Conservation (phyloP, 2,113 vertebrate genomes). For the Pluvialis apricaria region DNA sequence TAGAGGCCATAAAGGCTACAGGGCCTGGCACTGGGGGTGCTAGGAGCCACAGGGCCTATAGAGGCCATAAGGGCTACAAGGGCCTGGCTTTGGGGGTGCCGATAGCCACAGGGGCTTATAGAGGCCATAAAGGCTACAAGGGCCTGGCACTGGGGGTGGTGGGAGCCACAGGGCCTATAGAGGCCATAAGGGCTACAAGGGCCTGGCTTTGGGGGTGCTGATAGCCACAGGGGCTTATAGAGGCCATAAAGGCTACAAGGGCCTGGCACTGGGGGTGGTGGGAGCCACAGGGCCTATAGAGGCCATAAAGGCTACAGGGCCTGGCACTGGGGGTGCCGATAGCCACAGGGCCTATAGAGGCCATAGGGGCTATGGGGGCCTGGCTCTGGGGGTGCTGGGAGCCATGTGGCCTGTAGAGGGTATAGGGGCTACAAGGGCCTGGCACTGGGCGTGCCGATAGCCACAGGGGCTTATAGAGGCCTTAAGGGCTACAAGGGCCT, state of each 20-base stretch:
- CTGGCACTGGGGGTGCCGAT: neutral
- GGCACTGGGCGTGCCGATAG: accelerated
- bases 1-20: neutral
- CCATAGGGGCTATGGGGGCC: neutral
- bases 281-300: neutral
- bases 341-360: too few relatives aligned
- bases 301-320: too few relatives aligned
- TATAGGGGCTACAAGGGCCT: neutral
- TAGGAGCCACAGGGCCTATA: neutral
- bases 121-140: too few relatives aligned
- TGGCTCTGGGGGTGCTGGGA: too few relatives aligned
- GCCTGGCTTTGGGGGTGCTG: too few relatives aligned
- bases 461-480: too few relatives aligned
- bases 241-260: too few relatives aligned
- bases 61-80: too few relatives aligned
- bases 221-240: neutral
- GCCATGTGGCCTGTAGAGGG: too few relatives aligned
- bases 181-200: too few relatives aligned
- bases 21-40: neutral
- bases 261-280: neutral
- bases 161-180: too few relatives aligned
- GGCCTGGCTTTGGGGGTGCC: neutral
- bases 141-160: too few relatives aligned
- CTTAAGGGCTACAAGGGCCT: neutral
- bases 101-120: neutral